Evolutionary conservation across 2,888 invertebrate species (phyloP), one percentile per base, ranked within the genome.

Genomic region (Pollenia labialis): DNA sequence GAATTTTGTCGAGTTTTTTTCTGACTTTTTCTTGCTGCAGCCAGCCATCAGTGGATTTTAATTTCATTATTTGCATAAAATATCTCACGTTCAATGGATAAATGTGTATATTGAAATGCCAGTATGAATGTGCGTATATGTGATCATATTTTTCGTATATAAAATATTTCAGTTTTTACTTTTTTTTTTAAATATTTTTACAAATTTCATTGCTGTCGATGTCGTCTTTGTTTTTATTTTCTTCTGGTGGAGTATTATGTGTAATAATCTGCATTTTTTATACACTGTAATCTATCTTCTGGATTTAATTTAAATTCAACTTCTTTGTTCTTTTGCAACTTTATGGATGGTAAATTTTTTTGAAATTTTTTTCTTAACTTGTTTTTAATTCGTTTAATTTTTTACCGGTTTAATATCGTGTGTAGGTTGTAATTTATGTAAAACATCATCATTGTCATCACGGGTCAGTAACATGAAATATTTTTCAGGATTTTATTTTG

Each of bases 41-140:
- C 56, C 77, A 72, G 7, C 32, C 4, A 6, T 82, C 74, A 64
- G 68, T 84, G 74, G 84, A 79, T 77, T 87, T 84, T 87, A 84
- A 87, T 87, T 84, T 87, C 81, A 87, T 87, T 87, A 87, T 87
- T 87, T 87, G 87, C 87, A 87, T 87, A 87, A 87, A 87, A 87
- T 87, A 77, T 87, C 87, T 87, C 87, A 84, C 87, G 84, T 87
- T 72, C 81, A 56, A 58, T 48, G 52, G n/a, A 32, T 56, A 18
- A 50, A 32, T 54, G 42, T 64, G 64, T 52, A 48, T 40, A 18
- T 52, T 56, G 32, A 8, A n/a, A 66, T 60, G 32, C 32, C 32
- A 32, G 69, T 76, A 50, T 6, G 12, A 40, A 32, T 60, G 54
- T 62, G 62, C 44, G 18, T 62, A 40, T 58, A 68, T 81, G 74